Percentiles rank a stretch among this genome's conserved stretches.
These are phyloP conservation scores for Rhogogaster chlorosoma DNA, from an alignment of 2,888 invertebrate species.

Conservation along the genomic window DNA sequence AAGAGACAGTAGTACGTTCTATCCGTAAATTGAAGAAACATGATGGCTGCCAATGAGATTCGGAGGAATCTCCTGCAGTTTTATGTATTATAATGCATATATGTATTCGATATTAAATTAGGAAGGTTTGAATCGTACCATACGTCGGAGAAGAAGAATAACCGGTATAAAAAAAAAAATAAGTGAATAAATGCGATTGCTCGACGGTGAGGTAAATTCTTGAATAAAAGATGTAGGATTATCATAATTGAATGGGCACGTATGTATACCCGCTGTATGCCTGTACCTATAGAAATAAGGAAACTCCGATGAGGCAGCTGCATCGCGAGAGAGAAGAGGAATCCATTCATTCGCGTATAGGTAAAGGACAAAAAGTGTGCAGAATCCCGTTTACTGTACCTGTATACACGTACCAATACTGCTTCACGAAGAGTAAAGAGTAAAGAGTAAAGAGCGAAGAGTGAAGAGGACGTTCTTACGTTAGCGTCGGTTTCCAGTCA, in stretches of 20 bases:
- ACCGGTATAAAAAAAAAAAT: neutral
- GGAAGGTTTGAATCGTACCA: neutral
- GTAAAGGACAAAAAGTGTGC: neutral
- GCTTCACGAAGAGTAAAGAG: neutral
- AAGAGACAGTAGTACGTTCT: neutral
- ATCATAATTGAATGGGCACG: slow-evolving; percentile 19
- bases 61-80: neutral
- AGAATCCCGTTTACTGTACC: neutral
- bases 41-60: slow-evolving; percentile 1
- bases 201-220: neutral
- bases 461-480: neutral
- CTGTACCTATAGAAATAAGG: neutral
- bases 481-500: slow-evolving; percentile 2
- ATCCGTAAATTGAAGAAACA: slow-evolving; percentile 40
- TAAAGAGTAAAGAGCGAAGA: too few species aligned
- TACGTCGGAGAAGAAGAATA: neutral
- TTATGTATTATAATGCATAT: neutral
- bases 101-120: neutral
- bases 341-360: neutral
- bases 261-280: neutral
- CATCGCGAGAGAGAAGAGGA: neutral
- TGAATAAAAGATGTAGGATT: slow-evolving; percentile 35
- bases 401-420: neutral
- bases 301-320: neutral
- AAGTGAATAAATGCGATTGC: neutral